Conservation (phyloP, 2,797 vertebrate species). For the Micrastur ruficollis region DNA sequence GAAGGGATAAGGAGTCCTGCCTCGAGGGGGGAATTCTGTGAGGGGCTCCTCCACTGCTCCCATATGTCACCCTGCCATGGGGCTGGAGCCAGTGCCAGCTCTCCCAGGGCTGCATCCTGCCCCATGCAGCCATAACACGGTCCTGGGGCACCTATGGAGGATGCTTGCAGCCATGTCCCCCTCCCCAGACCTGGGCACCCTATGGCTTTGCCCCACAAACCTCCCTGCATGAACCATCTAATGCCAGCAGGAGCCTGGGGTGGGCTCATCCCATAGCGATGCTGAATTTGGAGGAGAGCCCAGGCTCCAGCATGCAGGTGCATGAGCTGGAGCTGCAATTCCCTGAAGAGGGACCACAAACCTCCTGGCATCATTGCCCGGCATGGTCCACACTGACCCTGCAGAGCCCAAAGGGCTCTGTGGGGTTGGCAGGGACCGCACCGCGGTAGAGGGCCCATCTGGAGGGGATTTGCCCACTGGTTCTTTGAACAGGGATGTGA, state of each 20-base stretch:
- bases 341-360: background rate
- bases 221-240: background rate
- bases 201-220: background rate
- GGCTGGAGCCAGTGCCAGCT: rapidly evolving
- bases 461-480: background rate
- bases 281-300: background rate
- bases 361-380: rapidly evolving
- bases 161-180: background rate
- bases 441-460: background rate
- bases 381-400: rapidly evolving
- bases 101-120: background rate
- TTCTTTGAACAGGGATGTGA: background rate
- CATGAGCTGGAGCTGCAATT: background rate
- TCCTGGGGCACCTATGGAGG: background rate
- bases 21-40: no score
- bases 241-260: background rate
- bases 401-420: no score
- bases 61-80: no score
- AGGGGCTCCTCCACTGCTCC: background rate
- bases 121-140: rapidly evolving
- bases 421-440: rapidly evolving
- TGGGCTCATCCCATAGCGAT: background rate
- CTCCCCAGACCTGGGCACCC: background rate
- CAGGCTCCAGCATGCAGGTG: background rate
- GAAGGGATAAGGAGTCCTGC: background rate